Evolutionary conservation across 2,888 invertebrate genomes (phyloP).

Genomic region (Punctoribates punctum): DNA sequence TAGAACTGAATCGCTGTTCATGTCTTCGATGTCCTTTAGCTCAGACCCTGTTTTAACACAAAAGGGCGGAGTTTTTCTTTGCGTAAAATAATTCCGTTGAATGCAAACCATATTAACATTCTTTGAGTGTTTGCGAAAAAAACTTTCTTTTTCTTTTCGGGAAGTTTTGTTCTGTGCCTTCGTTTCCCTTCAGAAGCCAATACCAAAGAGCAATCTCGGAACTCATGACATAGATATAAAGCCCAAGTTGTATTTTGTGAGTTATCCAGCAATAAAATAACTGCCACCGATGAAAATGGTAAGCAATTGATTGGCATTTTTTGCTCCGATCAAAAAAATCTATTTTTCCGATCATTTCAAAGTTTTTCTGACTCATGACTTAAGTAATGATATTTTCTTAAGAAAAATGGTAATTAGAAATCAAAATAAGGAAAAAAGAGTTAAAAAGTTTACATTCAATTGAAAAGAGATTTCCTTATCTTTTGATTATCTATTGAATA

Average conservation of each 20-base stretch:
- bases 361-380: no score
- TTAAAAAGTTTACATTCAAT: no score
- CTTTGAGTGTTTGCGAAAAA: not conserved
- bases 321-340: not conserved
- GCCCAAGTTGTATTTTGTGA: not conserved
- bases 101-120: not conserved
- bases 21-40: not conserved
- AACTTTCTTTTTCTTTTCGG: not conserved
- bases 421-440: no score
- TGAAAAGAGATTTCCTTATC: no score
- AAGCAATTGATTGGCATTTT: not conserved
- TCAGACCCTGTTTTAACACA: not conserved
- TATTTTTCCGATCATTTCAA: no score
- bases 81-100: not conserved
- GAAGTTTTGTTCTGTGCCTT: no score
- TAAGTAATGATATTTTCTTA: no score
- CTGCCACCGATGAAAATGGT: not conserved
- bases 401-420: no score
- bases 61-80: not conserved
- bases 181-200: no score
- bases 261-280: not conserved
- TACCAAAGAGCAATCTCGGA: no score
- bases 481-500: no score
- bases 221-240: not conserved
- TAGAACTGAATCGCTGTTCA: constrained; percentile 1